Base-by-base conservation (phyloP, 1,140 invertebrate species). In the Frieseomelitta varia region DNA sequence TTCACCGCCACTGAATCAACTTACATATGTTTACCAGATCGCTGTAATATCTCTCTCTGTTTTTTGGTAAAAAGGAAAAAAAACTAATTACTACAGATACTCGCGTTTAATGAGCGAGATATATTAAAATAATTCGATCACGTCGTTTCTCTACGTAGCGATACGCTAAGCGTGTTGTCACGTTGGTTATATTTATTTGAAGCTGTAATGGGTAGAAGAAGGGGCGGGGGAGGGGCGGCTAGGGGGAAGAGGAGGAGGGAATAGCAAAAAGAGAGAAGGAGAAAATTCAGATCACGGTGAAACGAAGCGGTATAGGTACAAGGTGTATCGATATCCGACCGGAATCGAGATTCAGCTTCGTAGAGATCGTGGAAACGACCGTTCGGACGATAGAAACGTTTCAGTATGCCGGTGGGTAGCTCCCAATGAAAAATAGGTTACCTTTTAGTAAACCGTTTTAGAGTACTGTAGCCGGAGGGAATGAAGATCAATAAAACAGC, bases 401-500 rank as follows among this genome's bases (percentile, higher is more conserved):
- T 84, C 67, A 69, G 71, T 80, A 84, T 76, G 63, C 71, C 58
- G 81, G 24, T 53, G 15, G 58, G 56, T 69, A 68, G 27, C 61
- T 82, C 58, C 39, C 87, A 88, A 87, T 90, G 91, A 93, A 90
- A 93, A 93, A 93, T 93, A 91, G 89, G 90, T 91, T 91, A 91
- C 90, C 92, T 92, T 92, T 93, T 89, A 91, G 89, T 88, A 89
- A 90, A 91, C 81, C 90, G 90, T 93, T 94, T 90, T 83, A 88
- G 85, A 90, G 85, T 82, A 34, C 87, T 87, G 88, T 92, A 91
- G 90, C 88, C 83, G 85, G 78, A 91, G 91, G 90, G 91, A 93
- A 92, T 90, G 91, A 92, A 92, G 93, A 94, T 94, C 93, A 92
- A 94, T 94, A 94, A 94, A 94, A 93, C 91, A 92, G 92, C 69